Conservation (phyloP, 2,797 vertebrate species). For the Merluccius polli region DNA sequence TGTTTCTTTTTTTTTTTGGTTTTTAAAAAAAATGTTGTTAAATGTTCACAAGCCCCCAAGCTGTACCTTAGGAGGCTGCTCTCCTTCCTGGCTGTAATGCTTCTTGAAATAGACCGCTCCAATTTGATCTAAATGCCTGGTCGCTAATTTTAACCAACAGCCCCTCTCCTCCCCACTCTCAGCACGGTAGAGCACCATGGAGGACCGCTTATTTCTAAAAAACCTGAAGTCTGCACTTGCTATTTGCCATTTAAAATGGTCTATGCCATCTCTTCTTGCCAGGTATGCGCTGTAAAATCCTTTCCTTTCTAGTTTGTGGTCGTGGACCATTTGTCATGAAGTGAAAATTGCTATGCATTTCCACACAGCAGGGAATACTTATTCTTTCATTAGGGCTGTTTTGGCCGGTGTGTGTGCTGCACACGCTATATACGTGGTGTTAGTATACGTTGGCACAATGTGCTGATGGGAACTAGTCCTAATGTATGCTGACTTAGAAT, state of each 20-base stretch:
- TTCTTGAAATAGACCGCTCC: conserved; percentile 47
- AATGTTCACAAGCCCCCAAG: not conserved
- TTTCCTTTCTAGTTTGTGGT: conserved; percentile 19
- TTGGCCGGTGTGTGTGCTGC: conserved; percentile 39
- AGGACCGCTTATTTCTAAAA: conserved; percentile 34
- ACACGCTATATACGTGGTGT: not conserved
- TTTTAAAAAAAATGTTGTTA: not conserved
- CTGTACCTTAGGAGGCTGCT: not conserved
- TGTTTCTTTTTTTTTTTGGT: not conserved
- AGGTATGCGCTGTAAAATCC: conserved; percentile 42
- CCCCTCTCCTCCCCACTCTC: conserved; percentile 6
- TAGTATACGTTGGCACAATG: conserved; percentile 3
- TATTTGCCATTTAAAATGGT: conserved; percentile 35
- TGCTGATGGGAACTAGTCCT: conserved; percentile 41
- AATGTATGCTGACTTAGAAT: conserved; percentile 23
- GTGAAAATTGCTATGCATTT: conserved; percentile 43
- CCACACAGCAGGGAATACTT: conserved; percentile 61
- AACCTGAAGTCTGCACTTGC: conserved; percentile 38
- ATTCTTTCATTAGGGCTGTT: conserved; percentile 62
- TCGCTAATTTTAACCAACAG: conserved; percentile 46
- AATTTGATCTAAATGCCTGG: conserved; percentile 50
- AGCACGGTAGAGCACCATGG: conserved; percentile 35
- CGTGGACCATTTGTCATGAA: conserved; percentile 22
- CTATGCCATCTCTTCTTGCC: conserved; percentile 34
- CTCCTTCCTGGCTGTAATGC: conserved; percentile 28